Conservation (phyloP, 2,797 vertebrate genomes). For the Aldrovandia affinis region DNA sequence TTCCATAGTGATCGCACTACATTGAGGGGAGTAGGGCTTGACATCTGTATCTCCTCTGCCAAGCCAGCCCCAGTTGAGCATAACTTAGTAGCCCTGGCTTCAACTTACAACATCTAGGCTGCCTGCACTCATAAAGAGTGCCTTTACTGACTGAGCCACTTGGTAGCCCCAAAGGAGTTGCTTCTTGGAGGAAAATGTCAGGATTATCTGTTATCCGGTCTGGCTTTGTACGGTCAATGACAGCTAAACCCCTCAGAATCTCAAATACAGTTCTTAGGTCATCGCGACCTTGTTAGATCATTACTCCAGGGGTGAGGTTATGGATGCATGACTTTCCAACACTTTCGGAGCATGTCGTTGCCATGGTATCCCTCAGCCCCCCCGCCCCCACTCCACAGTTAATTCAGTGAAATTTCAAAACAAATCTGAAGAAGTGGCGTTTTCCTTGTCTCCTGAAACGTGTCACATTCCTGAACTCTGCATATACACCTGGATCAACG, state of each 20-base stretch:
- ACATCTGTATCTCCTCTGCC: no score
- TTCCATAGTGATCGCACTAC: no score
- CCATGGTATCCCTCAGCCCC: background rate
- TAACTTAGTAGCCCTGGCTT: background rate
- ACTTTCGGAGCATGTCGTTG: background rate
- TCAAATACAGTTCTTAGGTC: background rate
- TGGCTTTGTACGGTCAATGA: background rate
- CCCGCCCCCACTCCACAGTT: background rate
- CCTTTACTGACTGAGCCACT: background rate
- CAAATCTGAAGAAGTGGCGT: background rate
- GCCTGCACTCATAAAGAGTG: background rate
- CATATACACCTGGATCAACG: background rate
- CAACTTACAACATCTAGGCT: background rate
- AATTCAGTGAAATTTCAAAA: background rate
- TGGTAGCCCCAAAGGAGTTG: background rate
- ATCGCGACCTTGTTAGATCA: background rate
- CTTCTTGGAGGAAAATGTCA: background rate
- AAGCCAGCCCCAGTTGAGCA: background rate
- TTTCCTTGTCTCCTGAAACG: background rate
- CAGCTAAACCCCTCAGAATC: background rate
- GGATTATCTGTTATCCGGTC: background rate
- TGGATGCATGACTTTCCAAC: background rate
- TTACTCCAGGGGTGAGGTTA: background rate
- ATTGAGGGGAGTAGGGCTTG: no score
- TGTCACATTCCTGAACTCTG: background rate